Evolutionary conservation across 53 echinoderm and acorn worm species (phyloP).

Genomic region (Holothuria leucospilota): DNA sequence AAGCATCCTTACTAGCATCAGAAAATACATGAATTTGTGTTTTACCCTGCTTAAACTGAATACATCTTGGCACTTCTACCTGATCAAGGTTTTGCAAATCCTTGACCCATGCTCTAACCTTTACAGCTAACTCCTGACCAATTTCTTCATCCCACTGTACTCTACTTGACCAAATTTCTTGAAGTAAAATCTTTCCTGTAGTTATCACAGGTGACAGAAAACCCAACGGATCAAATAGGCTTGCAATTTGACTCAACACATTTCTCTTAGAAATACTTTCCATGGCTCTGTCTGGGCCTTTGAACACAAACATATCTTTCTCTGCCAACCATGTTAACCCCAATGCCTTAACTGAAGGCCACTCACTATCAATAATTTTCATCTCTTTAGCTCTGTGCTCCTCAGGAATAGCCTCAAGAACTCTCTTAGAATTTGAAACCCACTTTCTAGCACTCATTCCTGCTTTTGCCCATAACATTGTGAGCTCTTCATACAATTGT

Average conservation of each 20-base stretch:
- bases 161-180: conserved; percentile 40
- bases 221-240: conserved; percentile 40
- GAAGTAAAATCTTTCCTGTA: conserved; percentile 38
- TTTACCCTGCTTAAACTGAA: conserved; percentile 10
- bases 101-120: conserved; percentile 23
- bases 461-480: conserved; percentile 38
- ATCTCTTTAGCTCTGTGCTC: conserved; percentile 48
- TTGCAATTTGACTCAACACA: conserved; percentile 48
- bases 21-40: conserved; percentile 41
- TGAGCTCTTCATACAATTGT: conserved; percentile 50
- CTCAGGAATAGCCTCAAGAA: conserved; percentile 32
- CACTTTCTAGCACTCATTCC: conserved; percentile 42
- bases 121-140: background rate
- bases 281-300: conserved; percentile 36
- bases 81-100: conserved; percentile 34
- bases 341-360: conserved; percentile 50
- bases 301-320: conserved; percentile 48
- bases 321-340: conserved; percentile 42
- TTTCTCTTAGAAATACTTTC: conserved; percentile 47
- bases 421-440: conserved; percentile 27
- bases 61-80: conserved; percentile 33
- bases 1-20: conserved; percentile 53
- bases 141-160: conserved; percentile 36
- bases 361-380: conserved; percentile 42
- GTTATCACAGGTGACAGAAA: conserved; percentile 35